phyloP scores from a whole-genome alignment of 2,797 vertebrate genomes.

The Spatula versicolor region DNA sequence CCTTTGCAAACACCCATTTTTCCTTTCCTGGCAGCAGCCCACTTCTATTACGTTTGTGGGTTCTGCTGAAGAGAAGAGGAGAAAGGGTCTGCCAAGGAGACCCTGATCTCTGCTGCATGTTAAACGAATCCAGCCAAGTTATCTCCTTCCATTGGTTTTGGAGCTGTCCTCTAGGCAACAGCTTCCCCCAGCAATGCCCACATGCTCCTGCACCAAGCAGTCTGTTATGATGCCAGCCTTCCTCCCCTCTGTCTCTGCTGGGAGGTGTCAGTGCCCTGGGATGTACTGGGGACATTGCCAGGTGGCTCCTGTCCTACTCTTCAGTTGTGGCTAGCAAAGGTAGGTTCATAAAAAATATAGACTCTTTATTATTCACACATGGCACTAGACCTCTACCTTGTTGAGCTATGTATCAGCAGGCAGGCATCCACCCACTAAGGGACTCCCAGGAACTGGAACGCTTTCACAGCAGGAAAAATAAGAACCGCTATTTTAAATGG shows the following conservation, averaged over 20 bases:
- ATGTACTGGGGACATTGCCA: not conserved
- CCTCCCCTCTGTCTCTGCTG: not conserved
- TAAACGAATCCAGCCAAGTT: not conserved
- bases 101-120: not conserved
- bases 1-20: not conserved
- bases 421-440: not conserved
- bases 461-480: not conserved
- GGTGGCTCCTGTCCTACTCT: not conserved
- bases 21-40: not conserved
- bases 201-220: not conserved
- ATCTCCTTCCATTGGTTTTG: not conserved
- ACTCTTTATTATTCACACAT: not conserved
- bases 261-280: not conserved
- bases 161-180: not conserved
- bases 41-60: slow-evolving; percentile 18
- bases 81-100: not conserved
- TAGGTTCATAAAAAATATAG: not conserved
- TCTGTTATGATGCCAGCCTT: not conserved
- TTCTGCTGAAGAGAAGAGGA: not conserved
- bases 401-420: not conserved
- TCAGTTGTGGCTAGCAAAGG: not conserved
- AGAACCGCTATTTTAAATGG: not conserved
- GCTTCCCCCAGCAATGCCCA: not conserved
- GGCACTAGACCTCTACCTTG: not conserved
- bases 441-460: not conserved